A percentile compares a stretch with the other conserved stretches of the same genome.
These are phyloP conservation scores for Netelia melanura DNA, from an alignment of 2,888 invertebrate genomes.

Conservation along the genomic window DNA sequence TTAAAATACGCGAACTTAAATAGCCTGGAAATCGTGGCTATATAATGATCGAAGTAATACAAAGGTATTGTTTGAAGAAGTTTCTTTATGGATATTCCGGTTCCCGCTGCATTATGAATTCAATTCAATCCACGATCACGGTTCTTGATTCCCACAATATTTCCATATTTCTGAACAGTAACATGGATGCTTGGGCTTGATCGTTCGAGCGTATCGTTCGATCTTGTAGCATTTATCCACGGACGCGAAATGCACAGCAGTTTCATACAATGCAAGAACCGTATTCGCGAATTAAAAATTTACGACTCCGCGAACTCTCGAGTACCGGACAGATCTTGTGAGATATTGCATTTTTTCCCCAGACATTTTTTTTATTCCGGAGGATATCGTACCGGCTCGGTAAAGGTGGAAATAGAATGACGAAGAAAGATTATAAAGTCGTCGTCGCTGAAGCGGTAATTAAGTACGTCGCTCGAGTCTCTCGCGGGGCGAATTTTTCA, in stretches of 20 bases:
- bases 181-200: background rate
- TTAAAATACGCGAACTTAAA: background rate
- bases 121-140: background rate
- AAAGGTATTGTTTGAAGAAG: background rate
- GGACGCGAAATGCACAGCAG: too few relatives aligned
- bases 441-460: slow-evolving; percentile 26
- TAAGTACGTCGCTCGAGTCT: slow-evolving; percentile 24
- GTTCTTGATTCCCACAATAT: background rate
- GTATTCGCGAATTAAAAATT: background rate
- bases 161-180: background rate
- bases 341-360: background rate
- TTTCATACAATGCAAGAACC: background rate
- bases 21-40: background rate
- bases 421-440: slow-evolving; percentile 29
- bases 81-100: background rate
- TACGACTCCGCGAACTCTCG: background rate
- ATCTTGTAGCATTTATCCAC: background rate
- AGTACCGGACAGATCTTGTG: background rate
- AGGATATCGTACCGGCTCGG: background rate
- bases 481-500: slow-evolving; percentile 29
- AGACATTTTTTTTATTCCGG: background rate
- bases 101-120: background rate
- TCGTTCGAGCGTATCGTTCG: too few relatives aligned
- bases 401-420: background rate
- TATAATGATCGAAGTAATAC: background rate